Base-by-base conservation (phyloP, 2,113 vertebrate species). In the Hippocampus zosterae region DNA sequence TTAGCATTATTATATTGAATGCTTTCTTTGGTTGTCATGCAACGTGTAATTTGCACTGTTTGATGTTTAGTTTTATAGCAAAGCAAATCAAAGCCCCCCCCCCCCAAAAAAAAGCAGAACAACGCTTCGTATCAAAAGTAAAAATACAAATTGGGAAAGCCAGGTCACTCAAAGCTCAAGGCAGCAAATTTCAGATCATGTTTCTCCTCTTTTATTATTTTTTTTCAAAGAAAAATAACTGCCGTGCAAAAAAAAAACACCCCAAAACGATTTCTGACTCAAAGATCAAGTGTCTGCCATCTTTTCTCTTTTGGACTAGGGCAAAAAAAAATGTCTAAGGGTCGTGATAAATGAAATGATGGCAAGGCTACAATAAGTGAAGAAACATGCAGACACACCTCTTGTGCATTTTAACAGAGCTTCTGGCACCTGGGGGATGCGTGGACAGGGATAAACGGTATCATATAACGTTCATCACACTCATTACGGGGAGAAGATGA, bases 341-440 rank as follows among this genome's bases (percentile, higher is more conserved):
- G 23, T 68, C 71, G 55, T 84, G 77, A 85, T 83, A 80, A 76
- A 84, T 88, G 77, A 84, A 85, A 83, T 69, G 29, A 70, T 52
- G 57, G 74, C 2, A 40, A 78, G 70, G 67, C 42, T 65, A 64
- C 66, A 69, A 72, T 67, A 44, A 76, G 75, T 71, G 69, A 70
- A 57, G 72, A 71, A 80, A 69, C 71, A 62, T 12, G 53, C 79
- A 57, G 16, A 73, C 37, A 69, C 27, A 41, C 67, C 57, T 66
- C 48, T 67, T 42, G 67, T 27, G 29, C 65, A 71, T 50, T 61
- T 60, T 46, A 67, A 78, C 62, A 52, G 40, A 69, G 63, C 80
- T 84, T 78, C 82, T 81, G 78, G 81, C 80, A 85, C 79, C 84
- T 81, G 78, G 79, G 81, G 71, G 70, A 76, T 78, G 60, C 64